Percentiles rank a stretch among this genome's conserved stretches.
Conservation (phyloP, 2,888 invertebrate species). For the Fragum fragum region DNA sequence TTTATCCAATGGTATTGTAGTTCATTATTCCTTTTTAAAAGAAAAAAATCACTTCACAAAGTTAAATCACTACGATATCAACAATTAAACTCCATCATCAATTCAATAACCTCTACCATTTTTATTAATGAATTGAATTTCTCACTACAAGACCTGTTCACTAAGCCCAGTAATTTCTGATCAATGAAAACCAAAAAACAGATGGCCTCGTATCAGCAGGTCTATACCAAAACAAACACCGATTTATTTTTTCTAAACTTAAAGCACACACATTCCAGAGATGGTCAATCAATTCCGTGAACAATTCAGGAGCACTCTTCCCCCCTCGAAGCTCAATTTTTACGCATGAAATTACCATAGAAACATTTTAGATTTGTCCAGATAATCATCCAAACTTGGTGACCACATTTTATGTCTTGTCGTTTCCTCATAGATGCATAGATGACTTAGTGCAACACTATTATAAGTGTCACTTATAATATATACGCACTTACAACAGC, state of each 20-base stretch:
- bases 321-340: not conserved
- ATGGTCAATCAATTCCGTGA: not conserved
- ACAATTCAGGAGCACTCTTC: not conserved
- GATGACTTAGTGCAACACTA: too few species aligned
- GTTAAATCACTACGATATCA: too few species aligned
- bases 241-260: not conserved
- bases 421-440: too few species aligned
- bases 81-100: too few species aligned
- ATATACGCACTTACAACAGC: too few species aligned
- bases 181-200: slow-evolving; percentile 1
- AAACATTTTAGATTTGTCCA: not conserved
- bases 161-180: not conserved
- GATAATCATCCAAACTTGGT: not conserved
- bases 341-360: slow-evolving; percentile 1
- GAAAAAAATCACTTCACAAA: too few species aligned
- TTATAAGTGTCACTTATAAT: too few species aligned
- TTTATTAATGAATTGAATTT: too few species aligned
- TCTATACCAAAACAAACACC: slow-evolving; percentile 17
- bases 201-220: slow-evolving; percentile 12
- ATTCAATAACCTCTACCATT: too few species aligned
- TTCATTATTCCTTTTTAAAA: too few species aligned
- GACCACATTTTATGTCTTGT: not conserved
- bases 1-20: too few species aligned
- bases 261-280: not conserved
- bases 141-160: too few species aligned